Base-by-base conservation (phyloP, 1,140 invertebrate genomes). In the Drosophila lini region DNA sequence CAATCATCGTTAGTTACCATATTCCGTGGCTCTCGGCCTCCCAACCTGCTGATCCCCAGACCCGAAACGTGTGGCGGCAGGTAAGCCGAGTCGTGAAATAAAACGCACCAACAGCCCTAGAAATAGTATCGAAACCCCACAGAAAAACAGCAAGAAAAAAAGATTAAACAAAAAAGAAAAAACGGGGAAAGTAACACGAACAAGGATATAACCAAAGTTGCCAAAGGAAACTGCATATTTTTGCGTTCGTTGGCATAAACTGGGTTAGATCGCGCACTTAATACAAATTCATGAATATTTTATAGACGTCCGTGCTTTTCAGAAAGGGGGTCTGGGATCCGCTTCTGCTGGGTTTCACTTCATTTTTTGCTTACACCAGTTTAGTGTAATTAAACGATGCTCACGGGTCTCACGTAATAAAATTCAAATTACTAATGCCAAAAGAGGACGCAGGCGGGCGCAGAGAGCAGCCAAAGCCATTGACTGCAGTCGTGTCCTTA, bases 1-100 rank as follows among this genome's bases (percentile, higher is more conserved):
- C 89, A 91, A 91, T 91, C 89, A 91, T 91, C 89, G 90, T 91
- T 91, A 91, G 89, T 91, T 91, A 90, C 76, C 89, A 83, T 80
- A 83, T 77, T 89, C 75, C 67, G 80, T 75, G 80, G 88, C 81
- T 68, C 67, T 64, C 75, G 34, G 59, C 45, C 57, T 42, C 40
- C 65, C 67, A 47, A 32, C 38, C 59, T 34, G 32, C 32, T 11
- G 16, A 9, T 32, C 52, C 53, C 44, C 28, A n/a, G 45, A 48
- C 22, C 45, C 9, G 3, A 28, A 19, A 13, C 59, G 57, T 31
- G 58, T 40, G 56, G 45, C 42, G 53, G 48, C 55, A 69, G 68
- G 78, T 69, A 78, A 76, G 61, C 70, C 76, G 44, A 73, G 40
- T 62, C 42, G 44, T 38, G 60, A 68, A 65, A 62, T 47, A 58